Conservation (phyloP, 2,888 invertebrate genomes). For the Xestia rhomboidea region DNA sequence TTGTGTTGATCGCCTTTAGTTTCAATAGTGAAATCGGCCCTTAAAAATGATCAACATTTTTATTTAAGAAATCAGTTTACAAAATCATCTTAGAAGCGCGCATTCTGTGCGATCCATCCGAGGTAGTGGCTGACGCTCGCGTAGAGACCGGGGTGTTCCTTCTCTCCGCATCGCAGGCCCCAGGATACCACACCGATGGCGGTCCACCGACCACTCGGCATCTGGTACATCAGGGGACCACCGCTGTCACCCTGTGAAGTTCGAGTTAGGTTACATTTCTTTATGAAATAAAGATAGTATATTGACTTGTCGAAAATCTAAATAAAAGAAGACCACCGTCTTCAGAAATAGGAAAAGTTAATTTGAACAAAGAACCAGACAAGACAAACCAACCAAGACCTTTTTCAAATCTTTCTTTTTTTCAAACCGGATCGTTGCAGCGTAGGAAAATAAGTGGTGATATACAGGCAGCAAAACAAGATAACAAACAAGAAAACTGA, state of each 20-base stretch:
- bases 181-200: slow-evolving; percentile 95
- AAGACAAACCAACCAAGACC: not conserved
- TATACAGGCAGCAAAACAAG: not conserved
- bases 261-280: not conserved
- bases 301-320: not conserved
- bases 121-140: slow-evolving; percentile 93
- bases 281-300: not conserved
- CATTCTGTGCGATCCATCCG: slow-evolving; percentile 92
- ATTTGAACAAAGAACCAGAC: too few relatives aligned
- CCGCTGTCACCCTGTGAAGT: slow-evolving; percentile 94
- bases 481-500: not conserved
- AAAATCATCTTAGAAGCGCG: slow-evolving; percentile 79
- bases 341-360: not conserved
- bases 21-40: not conserved
- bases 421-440: not conserved
- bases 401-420: not conserved
- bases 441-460: not conserved
- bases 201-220: slow-evolving; percentile 94
- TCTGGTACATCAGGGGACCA: slow-evolving; percentile 94
- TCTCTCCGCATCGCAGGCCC: slow-evolving; percentile 95
- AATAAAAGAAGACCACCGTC: not conserved
- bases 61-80: not conserved
- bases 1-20: not conserved
- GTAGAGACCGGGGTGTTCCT: slow-evolving; percentile 94
- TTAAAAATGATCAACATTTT: not conserved